Base-by-base conservation (phyloP, 2,888 invertebrate genomes). In the Drosophila mettleri region DNA sequence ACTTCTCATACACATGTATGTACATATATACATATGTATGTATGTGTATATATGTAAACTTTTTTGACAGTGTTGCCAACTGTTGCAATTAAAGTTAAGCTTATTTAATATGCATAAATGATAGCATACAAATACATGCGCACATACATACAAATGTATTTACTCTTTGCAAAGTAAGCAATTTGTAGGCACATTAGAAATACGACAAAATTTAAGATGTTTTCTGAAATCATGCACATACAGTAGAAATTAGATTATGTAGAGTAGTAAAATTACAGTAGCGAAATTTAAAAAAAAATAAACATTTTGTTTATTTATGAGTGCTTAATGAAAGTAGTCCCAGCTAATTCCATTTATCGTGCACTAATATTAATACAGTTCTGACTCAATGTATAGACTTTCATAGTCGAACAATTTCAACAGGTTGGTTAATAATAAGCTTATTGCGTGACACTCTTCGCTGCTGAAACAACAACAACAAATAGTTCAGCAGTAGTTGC, bases 381-480 rank as follows among this genome's bases (percentile, higher is more conserved):
- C 57, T 78, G 78, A 75, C 65, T 71, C 55, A 80, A 54, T 65
- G 49, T 54, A 53, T 48, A 57, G 20, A 52, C 46, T 51, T 63
- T 58, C 36, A 65, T 66, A 75, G 59, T 7, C 49, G 10, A 53
- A 36, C 31, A 34, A 58, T 73, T 64, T 60, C 39, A 68, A 73
- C 86, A 69, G 72, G 66, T 82, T 86, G 64, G 49, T 61, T 78
- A 78, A 75, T 69, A 77, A 80, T 49, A 72, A 75, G 58, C 63
- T 34, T 67, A 54, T 57, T 66, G 46, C 66, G 72, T 72, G 67
- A 38, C 66, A 51, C 4, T 51, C 20, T 48, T 49, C 33, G 39
- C 52, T 59, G 67, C 62, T 52, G 49, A 29, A 71, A 53, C 38
- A 46, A 45, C 22, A 34, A 39, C 33, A 69, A 53, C 18, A 64